Evolutionary conservation across 2,113 vertebrate genomes (phyloP).

Genomic region (Vicugna pacos): DNA sequence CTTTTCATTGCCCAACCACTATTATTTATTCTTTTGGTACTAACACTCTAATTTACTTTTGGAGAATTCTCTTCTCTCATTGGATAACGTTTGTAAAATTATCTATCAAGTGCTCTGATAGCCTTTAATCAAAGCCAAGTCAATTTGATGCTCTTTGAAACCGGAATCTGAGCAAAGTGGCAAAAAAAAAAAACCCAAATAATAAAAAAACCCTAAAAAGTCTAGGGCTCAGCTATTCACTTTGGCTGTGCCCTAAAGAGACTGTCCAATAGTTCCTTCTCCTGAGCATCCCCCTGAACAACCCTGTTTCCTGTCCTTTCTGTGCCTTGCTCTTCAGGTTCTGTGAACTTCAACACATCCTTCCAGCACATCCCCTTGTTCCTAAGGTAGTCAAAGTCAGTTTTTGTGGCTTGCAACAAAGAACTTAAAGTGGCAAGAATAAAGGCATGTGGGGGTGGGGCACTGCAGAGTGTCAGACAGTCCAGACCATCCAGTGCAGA

Average conservation of each 20-base stretch:
- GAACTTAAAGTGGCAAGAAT: neutral
- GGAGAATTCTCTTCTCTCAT: neutral
- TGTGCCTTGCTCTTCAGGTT: neutral
- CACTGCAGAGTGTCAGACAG: neutral
- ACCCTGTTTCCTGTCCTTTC: neutral
- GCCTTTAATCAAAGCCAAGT: neutral
- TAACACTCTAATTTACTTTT: neutral
- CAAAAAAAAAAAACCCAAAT: neutral
- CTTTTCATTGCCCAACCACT: neutral
- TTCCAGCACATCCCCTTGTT: neutral
- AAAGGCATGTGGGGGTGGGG: neutral
- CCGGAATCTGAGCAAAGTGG: neutral
- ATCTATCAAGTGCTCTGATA: neutral
- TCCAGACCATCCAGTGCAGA: neutral
- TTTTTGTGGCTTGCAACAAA: constrained; percentile 14
- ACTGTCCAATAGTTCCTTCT: neutral
- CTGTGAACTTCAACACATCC: neutral
- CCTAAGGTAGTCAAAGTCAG: neutral
- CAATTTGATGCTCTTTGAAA: neutral
- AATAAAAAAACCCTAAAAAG: neutral
- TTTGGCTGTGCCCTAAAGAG: neutral
- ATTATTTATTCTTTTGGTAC: neutral
- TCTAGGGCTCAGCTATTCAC: neutral
- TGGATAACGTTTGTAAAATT: neutral
- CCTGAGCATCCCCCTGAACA: neutral